Base-by-base conservation (phyloP, 2,888 invertebrate species). In the Melanophora roralis region DNA sequence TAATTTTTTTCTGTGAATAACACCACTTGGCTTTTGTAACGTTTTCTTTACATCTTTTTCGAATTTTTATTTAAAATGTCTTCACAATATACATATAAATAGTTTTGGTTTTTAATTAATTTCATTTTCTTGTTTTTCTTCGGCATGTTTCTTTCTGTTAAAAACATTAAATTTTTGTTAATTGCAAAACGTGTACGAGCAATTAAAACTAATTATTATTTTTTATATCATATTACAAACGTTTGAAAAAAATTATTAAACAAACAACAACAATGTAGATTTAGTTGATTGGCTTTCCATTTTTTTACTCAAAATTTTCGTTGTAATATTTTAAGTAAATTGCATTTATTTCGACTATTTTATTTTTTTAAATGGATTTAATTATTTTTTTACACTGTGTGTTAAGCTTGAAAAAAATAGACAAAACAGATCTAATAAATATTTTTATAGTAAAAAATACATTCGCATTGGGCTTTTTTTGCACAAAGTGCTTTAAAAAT, bases 131-230 rank as follows among this genome's bases (percentile, higher is more conserved):
- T 36, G 43, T 5, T n/a, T 47, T 55, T 64, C 38, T 16, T 16
- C 4, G 23, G 36, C 2, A 0, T 45, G 19, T 45, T 5, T 45
- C 2, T 36, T 16, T 62, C 62, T 76, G 60, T 55, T 69, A 38
- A 43, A 55, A 53, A 36, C 53, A 68, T 75, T 6, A 62, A 45
- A 11, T 27, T 3, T 53, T 3, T 6, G 6, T 62, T 60, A 7
- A 45, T 53, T 68, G 9, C 36, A 76, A 76, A 75, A 68, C 68
- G 68, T 75, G 75, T 62, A 38, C 62, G 32, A 38, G 47, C 55
- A 62, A 68, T 75, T 75, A 75, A 75, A 75, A 68, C 68, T 62
- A 75, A 75, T 75, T 62, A 55, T 62, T 67, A n/a, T n/a, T 68
- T 68, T 49, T 62, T 53, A 38, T 16, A 55, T 49, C 49, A 40